Evolutionary conservation across 2,797 vertebrate genomes (phyloP).

Genomic region (Hoplostethus atlanticus): DNA sequence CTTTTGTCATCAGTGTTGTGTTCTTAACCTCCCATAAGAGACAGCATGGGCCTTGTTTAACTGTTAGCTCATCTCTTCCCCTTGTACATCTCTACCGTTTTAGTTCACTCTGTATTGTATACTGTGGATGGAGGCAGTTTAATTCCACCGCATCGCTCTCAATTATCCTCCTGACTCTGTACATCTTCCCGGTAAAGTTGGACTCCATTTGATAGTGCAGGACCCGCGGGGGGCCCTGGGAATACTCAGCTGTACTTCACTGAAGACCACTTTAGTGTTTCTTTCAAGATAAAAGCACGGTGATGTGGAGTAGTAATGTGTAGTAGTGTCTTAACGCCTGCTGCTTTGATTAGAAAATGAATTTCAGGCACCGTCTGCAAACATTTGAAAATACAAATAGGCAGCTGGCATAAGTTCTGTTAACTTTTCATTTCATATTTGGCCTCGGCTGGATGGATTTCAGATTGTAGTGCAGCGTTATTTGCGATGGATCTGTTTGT

Average conservation of each 20-base stretch:
- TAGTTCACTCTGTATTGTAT: conserved; percentile 5
- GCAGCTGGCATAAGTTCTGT: not conserved
- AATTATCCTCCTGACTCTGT: conserved; percentile 13
- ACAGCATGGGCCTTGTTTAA: not conserved
- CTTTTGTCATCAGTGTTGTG: not conserved
- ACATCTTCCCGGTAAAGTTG: conserved; percentile 3
- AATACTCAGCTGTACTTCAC: not conserved
- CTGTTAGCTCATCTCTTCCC: not conserved
- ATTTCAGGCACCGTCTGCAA: not conserved
- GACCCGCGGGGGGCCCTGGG: not conserved
- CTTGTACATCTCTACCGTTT: not conserved
- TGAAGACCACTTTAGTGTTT: not conserved
- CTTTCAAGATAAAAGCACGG: not conserved
- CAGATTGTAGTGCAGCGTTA: not conserved
- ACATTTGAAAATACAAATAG: not conserved
- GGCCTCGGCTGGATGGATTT: not conserved
- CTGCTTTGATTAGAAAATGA: not conserved
- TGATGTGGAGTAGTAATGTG: not conserved
- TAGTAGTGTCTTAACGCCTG: too few relatives aligned
- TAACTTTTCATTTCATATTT: not conserved
- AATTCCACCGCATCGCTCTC: not conserved
- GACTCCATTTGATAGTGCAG: not conserved
- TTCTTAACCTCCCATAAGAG: conserved; percentile 16
- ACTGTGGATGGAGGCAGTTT: not conserved
- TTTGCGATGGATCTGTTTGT: not conserved